Conservation (phyloP, 2,113 vertebrate genomes). For the Stomatorhinus ivindoensis region DNA sequence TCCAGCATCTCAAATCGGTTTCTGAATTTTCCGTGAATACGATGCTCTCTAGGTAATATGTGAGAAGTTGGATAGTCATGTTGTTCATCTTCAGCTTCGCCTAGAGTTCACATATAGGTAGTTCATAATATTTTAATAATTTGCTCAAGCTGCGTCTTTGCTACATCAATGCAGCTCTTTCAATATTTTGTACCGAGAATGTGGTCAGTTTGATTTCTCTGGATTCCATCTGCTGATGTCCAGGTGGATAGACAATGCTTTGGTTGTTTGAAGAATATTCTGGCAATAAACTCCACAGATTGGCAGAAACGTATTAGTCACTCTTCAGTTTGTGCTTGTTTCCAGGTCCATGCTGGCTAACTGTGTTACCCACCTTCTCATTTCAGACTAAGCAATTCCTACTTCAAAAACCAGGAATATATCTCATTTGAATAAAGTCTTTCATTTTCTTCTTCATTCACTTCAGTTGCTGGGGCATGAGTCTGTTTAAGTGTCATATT, state of each 20-base stretch:
- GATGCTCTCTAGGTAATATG: not conserved
- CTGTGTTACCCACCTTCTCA: not conserved
- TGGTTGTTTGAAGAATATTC: not conserved
- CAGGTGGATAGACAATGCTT: not conserved
- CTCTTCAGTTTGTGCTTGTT: not conserved
- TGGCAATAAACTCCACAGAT: not conserved
- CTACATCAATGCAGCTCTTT: not conserved
- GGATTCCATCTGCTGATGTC: not conserved
- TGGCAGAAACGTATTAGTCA: not conserved
- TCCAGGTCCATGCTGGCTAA: not conserved
- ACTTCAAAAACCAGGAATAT: not conserved
- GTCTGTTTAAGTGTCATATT: not conserved
- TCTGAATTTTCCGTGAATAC: not conserved
- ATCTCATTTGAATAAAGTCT: not conserved
- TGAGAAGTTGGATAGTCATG: not conserved
- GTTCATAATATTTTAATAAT: not conserved
- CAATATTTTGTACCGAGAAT: not conserved
- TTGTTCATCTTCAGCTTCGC: not conserved
- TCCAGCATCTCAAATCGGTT: not conserved
- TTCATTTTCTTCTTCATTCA: not conserved
- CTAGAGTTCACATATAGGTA: not conserved
- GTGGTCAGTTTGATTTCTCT: not conserved
- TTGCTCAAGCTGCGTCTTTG: not conserved
- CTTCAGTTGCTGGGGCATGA: not conserved
- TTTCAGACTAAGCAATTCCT: not conserved